Evolutionary conservation across 2,888 invertebrate species (phyloP).

Genomic region (Stenichneumon culpator): DNA sequence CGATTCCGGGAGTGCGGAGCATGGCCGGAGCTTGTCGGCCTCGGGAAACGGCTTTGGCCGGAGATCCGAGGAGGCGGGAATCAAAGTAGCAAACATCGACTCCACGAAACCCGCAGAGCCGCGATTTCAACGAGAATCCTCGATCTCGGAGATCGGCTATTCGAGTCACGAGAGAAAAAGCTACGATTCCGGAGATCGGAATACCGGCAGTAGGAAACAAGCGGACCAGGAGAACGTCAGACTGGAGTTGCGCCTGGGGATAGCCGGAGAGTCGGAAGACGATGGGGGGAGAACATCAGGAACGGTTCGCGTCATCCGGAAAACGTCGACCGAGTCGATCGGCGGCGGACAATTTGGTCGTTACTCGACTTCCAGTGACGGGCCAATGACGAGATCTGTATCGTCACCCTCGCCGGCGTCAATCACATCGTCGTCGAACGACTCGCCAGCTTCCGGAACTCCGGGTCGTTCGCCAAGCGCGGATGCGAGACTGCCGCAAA

Average conservation of each 20-base stretch:
- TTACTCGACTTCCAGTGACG: not conserved
- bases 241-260: not conserved
- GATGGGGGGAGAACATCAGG: no score
- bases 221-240: not conserved
- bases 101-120: constrained; percentile 1
- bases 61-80: constrained; percentile 1
- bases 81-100: not conserved
- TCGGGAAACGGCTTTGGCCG: not conserved
- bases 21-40: not conserved
- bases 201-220: not conserved
- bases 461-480: not conserved
- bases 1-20: constrained; percentile 4
- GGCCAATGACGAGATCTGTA: constrained; percentile 7
- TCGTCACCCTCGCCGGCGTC: constrained; percentile 23
- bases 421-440: not conserved
- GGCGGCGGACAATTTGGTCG: not conserved
- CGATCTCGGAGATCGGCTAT: constrained; percentile 5
- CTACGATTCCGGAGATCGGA: not conserved
- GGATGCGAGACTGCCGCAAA: not conserved
- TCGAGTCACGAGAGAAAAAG: not conserved
- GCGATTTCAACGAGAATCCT: constrained; percentile 13
- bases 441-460: not conserved
- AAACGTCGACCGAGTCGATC: not conserved
- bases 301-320: not conserved
- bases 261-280: not conserved